Base-by-base conservation (phyloP, 2,797 vertebrate species). In the Benthosema pterotum region DNA sequence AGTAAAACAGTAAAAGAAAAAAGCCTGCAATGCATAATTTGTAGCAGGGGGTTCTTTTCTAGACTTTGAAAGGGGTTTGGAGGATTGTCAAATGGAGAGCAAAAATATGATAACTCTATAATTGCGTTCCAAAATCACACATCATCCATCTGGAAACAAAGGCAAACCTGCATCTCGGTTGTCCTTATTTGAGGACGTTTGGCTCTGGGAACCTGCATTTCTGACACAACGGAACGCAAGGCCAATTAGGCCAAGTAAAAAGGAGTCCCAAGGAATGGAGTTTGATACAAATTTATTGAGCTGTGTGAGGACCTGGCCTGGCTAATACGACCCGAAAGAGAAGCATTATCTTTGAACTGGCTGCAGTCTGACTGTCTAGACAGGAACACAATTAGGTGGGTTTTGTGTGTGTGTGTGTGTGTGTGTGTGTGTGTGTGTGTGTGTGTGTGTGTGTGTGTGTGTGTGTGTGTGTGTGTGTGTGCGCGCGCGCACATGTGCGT, bases 151-250 rank as follows among this genome's bases (percentile, higher is more conserved):
- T 49, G 59, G 51, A 67, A 19, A 25, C 14, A 19, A 12, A 42
- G 42, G 57, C 32, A 61, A 51, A 67, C 52, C 14, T 42, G 11
- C 45, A 48, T 60, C 54, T 17, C 38, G 43, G 38, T n/a, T 62
- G 15, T 57, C 19, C 57, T 69, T 53, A 52, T 71, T 64, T 66
- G 43, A 52, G 47, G n/a, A 25, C 11, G 60, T 25, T 79, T 82
- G 79, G 82, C 70, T 72, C 63, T 71, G 69, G 81, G 73, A 64
- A 61, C n/a, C 65, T 63, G 45, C 25, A 52, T 53, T 57, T 71
- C 51, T 64, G 46, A 60, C 14, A 3, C 18, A 70, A 57, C 70
- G 67, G 71, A 63, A 68, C 5, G 11, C 18, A 53, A 52, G 48
- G 59, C 73, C 67, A 71, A 72, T 78, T 68, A 79, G 43, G 43